Base-by-base conservation (phyloP, 64 coral and sea anemone species). In the Montipora cactus region DNA sequence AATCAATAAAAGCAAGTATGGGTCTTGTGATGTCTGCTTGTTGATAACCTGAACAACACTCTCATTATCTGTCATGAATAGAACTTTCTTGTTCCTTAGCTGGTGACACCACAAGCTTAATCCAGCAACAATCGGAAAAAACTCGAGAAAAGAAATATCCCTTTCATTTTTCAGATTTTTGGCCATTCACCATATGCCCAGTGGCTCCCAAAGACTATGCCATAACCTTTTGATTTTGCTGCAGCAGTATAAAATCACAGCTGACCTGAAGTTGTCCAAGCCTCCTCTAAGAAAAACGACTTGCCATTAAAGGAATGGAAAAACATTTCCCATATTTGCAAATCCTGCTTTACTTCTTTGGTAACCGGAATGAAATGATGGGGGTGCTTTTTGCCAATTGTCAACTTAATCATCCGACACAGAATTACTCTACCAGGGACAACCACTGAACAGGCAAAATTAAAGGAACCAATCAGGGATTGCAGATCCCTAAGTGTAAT, bases 391-490 rank as follows among this genome's bases (percentile, higher is more conserved):
- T 59, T 37, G 14, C 52, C 75, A 16, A 48, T 64, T 14, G 88
- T 90, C 5, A 90, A 8, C 12, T 90, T 70, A 37, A 90, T 79
- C 13, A 90, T 18, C 18, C 88, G 16, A 16, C 88, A 46, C 15
- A 90, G 47, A 19, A 90, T 67, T 55, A 52, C 76, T 51, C 77
- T 64, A 69, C 89, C 89, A 1, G 78, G 75, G 15, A 80, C 52
- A 44, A 91, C 52, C 19, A 91, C 89, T 3, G 5, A 46, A 59
- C 88, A 90, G 4, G 88, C 88, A 80, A 90, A 90, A 44, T 80
- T 90, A 4, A 88, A 76, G 25, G 68, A 19, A 68, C 81, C 81
- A 8, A 46, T 75, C 14, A 76, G 21, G 1, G 87, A 88, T 55
- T 88, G 67, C 12, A 88, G 28, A 5, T 88, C 71, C 28, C 15